Evolutionary conservation across 2,113 vertebrate species (phyloP), one percentile per base, ranked within the genome.

Genomic region (Brachypodius melanocephalos): DNA sequence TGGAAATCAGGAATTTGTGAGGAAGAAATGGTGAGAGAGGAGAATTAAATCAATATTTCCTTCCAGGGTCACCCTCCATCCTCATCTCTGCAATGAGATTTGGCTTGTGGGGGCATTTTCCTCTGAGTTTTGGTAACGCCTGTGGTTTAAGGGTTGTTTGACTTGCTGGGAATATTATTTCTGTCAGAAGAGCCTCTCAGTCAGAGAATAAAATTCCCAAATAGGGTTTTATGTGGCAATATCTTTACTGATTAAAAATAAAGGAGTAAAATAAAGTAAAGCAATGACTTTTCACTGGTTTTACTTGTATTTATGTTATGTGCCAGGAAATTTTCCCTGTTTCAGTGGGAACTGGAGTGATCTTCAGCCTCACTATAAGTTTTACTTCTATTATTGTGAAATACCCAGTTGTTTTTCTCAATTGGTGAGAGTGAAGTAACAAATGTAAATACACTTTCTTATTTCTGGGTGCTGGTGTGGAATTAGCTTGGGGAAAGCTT

Each of bases 1-100:
- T 63, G 52, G 52, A 77, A 82, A 57, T 68, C 7, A 36, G 28
- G 52, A 85, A 59, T 42, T 55, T 6, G 13, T 32, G 38, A 10
- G 40, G 10, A 1, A 38, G 38, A 52, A 45, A 48, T 1, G 6
- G 2, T 1, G 8, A 4, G 0, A 9, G 4, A 4, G 10, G 5
- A 16, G 9, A 66, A 45, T 42, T 8, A 81, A 8, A 2, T 76
- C 20, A 11, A 2, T 31, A 32, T 88, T 90, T 85, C 71, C 32
- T 94, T 72, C 58, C 13, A 28, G 67, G 40, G 36, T 40, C 26
- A 89, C 7, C 4, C 5, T 89, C 20, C 29, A 34, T 25, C 34
- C 43, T 72, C 31, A 31, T 0, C 18, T 89, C 57, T 25, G 28
- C 62, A 29, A 2, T 1, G 10, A 68, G 57, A 24, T 78, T 75